Base-by-base conservation (phyloP, 2,113 vertebrate genomes). In the Vanacampus margaritifer region DNA sequence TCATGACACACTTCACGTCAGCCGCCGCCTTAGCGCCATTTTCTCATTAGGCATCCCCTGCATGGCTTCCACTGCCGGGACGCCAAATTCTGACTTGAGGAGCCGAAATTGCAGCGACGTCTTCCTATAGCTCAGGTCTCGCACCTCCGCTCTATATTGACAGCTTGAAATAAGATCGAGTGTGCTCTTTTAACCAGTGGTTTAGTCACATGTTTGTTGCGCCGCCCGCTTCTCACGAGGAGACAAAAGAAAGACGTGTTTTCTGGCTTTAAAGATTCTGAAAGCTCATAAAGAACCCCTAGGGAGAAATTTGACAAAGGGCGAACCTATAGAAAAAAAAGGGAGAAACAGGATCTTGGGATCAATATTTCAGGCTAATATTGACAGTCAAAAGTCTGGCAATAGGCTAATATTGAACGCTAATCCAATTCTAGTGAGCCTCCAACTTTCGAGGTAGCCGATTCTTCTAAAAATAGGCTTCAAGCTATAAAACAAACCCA, bases 201-300 rank as follows among this genome's bases (percentile, higher is more conserved):
- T 19, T 75, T 79, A 85, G 78, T 83, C n/a, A n/a, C n/a, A n/a
- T n/a, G n/a, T 77, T 79, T 90, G 81, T 86, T 71, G 70, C 62
- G 65, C 45, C 58, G 64, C 71, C 75, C 64, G 53, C 74, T 62
- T 57, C 68, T 75, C 67, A 66, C 65, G 59, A 71, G 74, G 81
- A 86, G 81, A 83, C 79, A 87, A 83, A 86, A 66, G 28, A 6
- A 67, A 72, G 56, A 72, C 68, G 62, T 54, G 58, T 46, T 58
- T 6, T 9, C 14, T 11, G 62, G 46, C 75, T 88, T 84, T 82
- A 68, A 82, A 75, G 56, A 71, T 79, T 79, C 66, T 85, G 82
- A 85, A 77, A n/a, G 84, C 71, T 78, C 57, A 4, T 41, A 68
- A 56, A 58, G 2, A 32, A n/a, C n/a, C n/a, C n/a, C n/a, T 32